These are phyloP conservation scores for Euura lappo DNA, from an alignment of 1,140 invertebrate genomes.

Conservation along the genomic window DNA sequence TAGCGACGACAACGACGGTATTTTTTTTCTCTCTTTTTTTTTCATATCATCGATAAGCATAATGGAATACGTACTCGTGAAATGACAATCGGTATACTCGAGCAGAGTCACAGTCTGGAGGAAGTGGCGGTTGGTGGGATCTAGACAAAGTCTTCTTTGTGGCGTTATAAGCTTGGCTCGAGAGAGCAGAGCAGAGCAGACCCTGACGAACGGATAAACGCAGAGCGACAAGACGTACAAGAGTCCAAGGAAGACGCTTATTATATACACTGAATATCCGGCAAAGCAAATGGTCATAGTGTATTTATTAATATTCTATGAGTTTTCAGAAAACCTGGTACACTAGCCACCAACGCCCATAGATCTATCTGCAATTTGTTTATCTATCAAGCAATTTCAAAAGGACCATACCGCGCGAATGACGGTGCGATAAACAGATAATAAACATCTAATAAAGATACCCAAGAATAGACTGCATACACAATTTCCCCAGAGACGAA, in stretches of 20 bases:
- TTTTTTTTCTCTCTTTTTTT: not conserved
- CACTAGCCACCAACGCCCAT: not conserved
- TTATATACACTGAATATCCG: slow-evolving; percentile 32
- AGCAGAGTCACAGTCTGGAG: not conserved
- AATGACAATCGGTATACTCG: not conserved
- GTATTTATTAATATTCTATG: slow-evolving; percentile 46
- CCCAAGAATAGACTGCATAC: slow-evolving; percentile 41
- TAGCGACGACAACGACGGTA: no score
- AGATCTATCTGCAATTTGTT: slow-evolving; percentile 37
- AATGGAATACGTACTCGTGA: not conserved
- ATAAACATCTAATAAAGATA: slow-evolving; percentile 53
- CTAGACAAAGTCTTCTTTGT: slow-evolving; percentile 50
- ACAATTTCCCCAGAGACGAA: not conserved
- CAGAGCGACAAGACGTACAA: slow-evolving; percentile 1
- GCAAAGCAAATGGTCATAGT: slow-evolving; percentile 25
- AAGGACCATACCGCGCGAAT: slow-evolving; percentile 45
- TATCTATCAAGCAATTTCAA: slow-evolving; percentile 46
- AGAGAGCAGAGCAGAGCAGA: not conserved
- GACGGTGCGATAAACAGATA: slow-evolving; percentile 35
- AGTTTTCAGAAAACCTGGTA: slow-evolving; percentile 37
- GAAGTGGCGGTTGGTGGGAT: slow-evolving; percentile 10
- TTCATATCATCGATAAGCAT: not conserved
- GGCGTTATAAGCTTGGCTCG: not conserved
- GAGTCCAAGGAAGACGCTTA: not conserved
- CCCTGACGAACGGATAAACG: no score